phyloP scores from a whole-genome alignment of 2,888 invertebrate species.

The Amiota minor region DNA sequence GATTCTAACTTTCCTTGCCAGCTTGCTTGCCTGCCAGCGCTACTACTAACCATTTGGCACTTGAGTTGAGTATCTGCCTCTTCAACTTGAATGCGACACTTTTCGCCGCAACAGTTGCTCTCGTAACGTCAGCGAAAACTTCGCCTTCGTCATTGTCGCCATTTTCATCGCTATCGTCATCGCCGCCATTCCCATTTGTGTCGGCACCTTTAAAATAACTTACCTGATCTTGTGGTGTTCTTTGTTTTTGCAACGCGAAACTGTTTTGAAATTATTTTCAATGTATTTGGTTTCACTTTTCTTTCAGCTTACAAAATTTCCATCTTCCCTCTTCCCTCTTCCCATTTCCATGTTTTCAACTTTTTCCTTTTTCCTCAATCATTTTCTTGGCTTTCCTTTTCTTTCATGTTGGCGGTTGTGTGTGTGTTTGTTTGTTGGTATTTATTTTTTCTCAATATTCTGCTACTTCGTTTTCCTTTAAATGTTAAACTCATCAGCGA shows the following conservation, averaged over 20 bases:
- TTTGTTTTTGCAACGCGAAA: constrained; percentile 45
- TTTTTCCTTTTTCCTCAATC: no score
- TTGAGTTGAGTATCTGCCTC: constrained; percentile 55
- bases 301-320: constrained; percentile 46
- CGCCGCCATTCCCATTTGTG: not conserved
- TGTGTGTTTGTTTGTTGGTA: no score
- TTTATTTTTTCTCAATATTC: no score
- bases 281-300: constrained; percentile 65
- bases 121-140: not conserved
- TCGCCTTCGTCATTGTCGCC: not conserved
- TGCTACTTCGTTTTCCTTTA: no score
- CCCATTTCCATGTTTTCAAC: no score
- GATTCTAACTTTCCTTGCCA: not conserved
- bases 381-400: no score
- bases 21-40: not conserved
- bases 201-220: constrained; percentile 26
- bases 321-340: no score
- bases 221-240: constrained; percentile 18
- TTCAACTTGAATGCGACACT: constrained; percentile 55
- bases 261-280: constrained; percentile 63
- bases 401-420: no score
- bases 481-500: no score
- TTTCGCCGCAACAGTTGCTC: constrained; percentile 61
- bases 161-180: not conserved
- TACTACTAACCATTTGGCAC: constrained; percentile 44